phyloP scores from a whole-genome alignment of 2,888 invertebrate species.

The Polyommatus icarus region DNA sequence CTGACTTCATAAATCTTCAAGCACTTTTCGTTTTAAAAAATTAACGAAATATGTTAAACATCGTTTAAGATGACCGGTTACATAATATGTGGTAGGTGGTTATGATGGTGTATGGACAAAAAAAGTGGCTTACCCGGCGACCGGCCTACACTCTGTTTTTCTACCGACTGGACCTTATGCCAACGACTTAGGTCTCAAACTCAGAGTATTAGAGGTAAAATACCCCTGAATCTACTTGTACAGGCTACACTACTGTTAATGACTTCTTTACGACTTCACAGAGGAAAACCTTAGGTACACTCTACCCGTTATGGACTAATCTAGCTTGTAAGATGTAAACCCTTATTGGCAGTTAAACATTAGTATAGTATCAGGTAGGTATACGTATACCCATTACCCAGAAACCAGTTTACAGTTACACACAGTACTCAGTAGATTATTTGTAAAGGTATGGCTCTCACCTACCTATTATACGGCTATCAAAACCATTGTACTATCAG shows the following conservation, averaged over 20 bases:
- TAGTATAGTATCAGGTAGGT: too few relatives aligned
- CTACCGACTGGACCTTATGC: background rate
- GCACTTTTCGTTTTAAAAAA: too few relatives aligned
- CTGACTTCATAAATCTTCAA: too few relatives aligned
- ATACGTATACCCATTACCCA: too few relatives aligned
- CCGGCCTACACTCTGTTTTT: background rate
- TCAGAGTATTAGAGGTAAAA: background rate
- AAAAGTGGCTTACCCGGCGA: slow-evolving; percentile 4
- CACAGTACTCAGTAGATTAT: too few relatives aligned
- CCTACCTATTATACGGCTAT: too few relatives aligned
- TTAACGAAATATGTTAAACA: background rate
- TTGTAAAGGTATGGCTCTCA: too few relatives aligned
- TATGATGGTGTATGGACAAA: slow-evolving; percentile 15
- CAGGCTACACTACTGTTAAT: slow-evolving; percentile 7
- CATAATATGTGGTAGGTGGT: background rate
- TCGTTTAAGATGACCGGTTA: background rate
- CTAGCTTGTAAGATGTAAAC: too few relatives aligned
- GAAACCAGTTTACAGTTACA: too few relatives aligned
- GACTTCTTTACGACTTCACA: slow-evolving; percentile 1
- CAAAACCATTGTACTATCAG: too few relatives aligned
- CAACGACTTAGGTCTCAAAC: too few relatives aligned
- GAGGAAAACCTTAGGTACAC: background rate
- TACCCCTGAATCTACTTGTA: background rate
- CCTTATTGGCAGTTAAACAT: too few relatives aligned
- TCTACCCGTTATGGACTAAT: background rate